Conservation (phyloP, 1,140 invertebrate genomes). For the Gonioctena quinquepunctata region DNA sequence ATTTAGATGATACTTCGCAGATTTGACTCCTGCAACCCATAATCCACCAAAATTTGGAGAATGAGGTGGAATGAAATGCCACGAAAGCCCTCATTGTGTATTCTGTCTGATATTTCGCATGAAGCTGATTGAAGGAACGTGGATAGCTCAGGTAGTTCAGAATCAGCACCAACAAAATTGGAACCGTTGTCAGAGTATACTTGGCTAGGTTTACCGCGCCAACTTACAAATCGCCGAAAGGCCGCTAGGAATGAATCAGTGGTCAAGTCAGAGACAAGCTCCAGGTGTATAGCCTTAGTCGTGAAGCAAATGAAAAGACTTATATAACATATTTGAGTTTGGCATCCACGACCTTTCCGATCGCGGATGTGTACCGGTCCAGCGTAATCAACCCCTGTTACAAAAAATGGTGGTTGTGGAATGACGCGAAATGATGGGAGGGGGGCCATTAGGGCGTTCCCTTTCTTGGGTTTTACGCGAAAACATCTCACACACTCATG, state of each 20-base stretch:
- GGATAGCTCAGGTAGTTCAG: background rate
- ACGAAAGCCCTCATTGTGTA: slow-evolving; percentile 25
- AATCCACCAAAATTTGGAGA: slow-evolving; percentile 51
- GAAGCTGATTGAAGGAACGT: slow-evolving; percentile 43
- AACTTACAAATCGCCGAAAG: background rate
- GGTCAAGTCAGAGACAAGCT: background rate
- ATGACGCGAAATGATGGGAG: background rate
- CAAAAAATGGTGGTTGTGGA: background rate
- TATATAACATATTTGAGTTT: slow-evolving; percentile 42
- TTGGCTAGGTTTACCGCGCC: background rate
- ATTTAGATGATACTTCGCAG: slow-evolving; percentile 31
- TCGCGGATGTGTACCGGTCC: background rate
- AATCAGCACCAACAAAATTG: background rate
- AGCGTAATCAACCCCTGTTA: background rate
- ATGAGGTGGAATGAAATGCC: slow-evolving; percentile 52
- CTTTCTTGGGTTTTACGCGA: background rate
- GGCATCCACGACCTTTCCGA: background rate
- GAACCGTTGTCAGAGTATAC: background rate
- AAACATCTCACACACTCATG: background rate
- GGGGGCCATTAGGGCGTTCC: background rate
- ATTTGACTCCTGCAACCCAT: slow-evolving; percentile 48
- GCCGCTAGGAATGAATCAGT: background rate
- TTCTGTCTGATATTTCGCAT: slow-evolving; percentile 40
- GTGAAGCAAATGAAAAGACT: slow-evolving; percentile 47
- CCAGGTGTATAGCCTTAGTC: slow-evolving; percentile 17